Conservation (phyloP, 2,888 invertebrate genomes). For the Oxytorus armatus region DNA sequence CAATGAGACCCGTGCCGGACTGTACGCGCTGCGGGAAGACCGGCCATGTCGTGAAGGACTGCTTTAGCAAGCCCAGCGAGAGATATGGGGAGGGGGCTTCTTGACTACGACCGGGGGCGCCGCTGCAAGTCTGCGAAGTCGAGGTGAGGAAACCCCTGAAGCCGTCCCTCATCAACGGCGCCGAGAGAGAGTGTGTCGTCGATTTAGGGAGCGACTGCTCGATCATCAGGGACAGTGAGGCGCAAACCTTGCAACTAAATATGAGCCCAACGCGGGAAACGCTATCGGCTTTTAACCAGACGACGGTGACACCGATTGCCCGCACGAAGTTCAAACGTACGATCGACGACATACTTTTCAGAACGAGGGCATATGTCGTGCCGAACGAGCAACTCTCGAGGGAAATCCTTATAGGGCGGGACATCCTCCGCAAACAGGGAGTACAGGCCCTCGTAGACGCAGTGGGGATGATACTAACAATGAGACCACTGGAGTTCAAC, state of each 20-base stretch:
- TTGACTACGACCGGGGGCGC: background rate
- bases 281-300: constrained; percentile 25
- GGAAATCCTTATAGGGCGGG: constrained; percentile 32
- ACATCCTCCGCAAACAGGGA: constrained; percentile 17
- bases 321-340: background rate
- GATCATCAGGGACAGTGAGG: constrained; percentile 16
- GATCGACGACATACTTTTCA: constrained; percentile 38
- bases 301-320: constrained; percentile 14
- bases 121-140: background rate
- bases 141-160: constrained; percentile 19
- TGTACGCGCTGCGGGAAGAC: no score
- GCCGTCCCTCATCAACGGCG: constrained; percentile 13
- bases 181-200: constrained; percentile 30
- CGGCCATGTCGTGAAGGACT: no score
- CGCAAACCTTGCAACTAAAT: background rate
- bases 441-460: constrained; percentile 11
- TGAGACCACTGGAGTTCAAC: background rate
- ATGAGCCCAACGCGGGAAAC: background rate
- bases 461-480: background rate
- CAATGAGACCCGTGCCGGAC: no score
- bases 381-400: constrained; percentile 36
- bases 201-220: constrained; percentile 47
- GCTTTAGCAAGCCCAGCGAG: background rate
- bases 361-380: constrained; percentile 20
- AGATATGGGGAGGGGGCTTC: no score